Evolutionary conservation across 2,113 vertebrate genomes (phyloP).

Genomic region (Lipophrys pholis): DNA sequence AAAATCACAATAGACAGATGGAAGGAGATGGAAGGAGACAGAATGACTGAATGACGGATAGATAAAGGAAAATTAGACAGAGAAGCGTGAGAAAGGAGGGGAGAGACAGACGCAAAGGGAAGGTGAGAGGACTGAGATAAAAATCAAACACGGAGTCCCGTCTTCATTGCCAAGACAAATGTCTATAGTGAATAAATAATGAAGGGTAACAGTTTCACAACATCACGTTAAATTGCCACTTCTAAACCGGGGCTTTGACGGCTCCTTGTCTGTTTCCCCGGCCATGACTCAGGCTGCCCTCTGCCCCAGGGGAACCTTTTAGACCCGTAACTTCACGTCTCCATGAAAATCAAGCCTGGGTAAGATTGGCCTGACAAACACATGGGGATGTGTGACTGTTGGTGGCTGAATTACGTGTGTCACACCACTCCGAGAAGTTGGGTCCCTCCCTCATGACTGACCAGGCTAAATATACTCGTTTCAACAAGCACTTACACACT

Average conservation of each 20-base stretch:
- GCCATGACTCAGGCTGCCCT: conserved; percentile 65
- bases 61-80: conserved; percentile 45
- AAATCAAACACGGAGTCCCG: conserved; percentile 50
- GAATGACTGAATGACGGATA: conserved; percentile 40
- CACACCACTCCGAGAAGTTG: conserved; percentile 65
- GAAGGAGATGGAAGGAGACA: conserved; percentile 36
- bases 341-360: conserved; percentile 63
- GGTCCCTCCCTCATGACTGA: conserved; percentile 71
- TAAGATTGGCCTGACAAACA: conserved; percentile 60
- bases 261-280: conserved; percentile 52
- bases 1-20: conserved; percentile 50
- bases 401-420: conserved; percentile 67
- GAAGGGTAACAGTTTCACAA: conserved; percentile 70
- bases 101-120: conserved; percentile 22
- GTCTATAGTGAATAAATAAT: conserved; percentile 70
- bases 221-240: conserved; percentile 58
- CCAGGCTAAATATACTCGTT: conserved; percentile 71
- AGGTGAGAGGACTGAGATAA: conserved; percentile 35
- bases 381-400: conserved; percentile 70
- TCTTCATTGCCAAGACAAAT: conserved; percentile 60
- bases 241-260: conserved; percentile 64
- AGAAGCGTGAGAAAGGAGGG: conserved; percentile 15
- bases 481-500: conserved; percentile 48
- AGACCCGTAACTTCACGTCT: conserved; percentile 72
- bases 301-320: conserved; percentile 71